Percentiles rank a stretch among this genome's conserved stretches.
phyloP scores from a whole-genome alignment of 1,140 invertebrate species.

The Brachionus angularis region DNA sequence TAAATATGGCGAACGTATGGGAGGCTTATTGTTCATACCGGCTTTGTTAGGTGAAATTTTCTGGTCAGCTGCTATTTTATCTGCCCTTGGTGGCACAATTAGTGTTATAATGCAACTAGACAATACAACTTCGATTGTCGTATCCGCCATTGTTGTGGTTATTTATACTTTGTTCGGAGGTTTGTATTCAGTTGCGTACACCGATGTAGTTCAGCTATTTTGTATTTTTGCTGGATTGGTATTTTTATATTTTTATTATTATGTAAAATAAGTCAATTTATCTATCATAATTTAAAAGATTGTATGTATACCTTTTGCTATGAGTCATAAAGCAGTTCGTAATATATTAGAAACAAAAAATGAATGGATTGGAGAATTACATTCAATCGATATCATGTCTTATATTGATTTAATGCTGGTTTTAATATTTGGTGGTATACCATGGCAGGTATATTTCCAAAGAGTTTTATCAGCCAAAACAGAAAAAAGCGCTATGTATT shows the following conservation, averaged over 20 bases:
- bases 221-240: slow-evolving; percentile 92
- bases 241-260: background rate
- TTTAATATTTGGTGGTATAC: slow-evolving; percentile 91
- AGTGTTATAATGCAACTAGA: slow-evolving; percentile 94
- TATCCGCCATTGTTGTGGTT: slow-evolving; percentile 89
- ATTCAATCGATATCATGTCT: slow-evolving; percentile 68
- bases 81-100: slow-evolving; percentile 85
- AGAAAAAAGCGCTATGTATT: slow-evolving; percentile 79
- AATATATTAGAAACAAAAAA: slow-evolving; percentile 72
- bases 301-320: slow-evolving; percentile 94
- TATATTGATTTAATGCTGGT: slow-evolving; percentile 87
- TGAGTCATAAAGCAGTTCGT: slow-evolving; percentile 75
- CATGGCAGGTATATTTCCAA: slow-evolving; percentile 98
- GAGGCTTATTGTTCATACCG: slow-evolving; percentile 88
- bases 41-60: slow-evolving; percentile 94
- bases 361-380: slow-evolving; percentile 76
- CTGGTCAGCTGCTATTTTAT: slow-evolving; percentile 93
- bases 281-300: slow-evolving; percentile 69
- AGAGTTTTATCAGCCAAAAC: slow-evolving; percentile 90
- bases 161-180: slow-evolving; percentile 97
- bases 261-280: slow-evolving; percentile 7
- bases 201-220: slow-evolving; percentile 95
- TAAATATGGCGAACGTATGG: slow-evolving; percentile 91
- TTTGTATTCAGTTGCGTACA: slow-evolving; percentile 94
- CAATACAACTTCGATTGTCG: slow-evolving; percentile 81